Evolutionary conservation across 2,888 invertebrate genomes (phyloP), one percentile per base, ranked within the genome.

Genomic region (Adela reaumurella): DNA sequence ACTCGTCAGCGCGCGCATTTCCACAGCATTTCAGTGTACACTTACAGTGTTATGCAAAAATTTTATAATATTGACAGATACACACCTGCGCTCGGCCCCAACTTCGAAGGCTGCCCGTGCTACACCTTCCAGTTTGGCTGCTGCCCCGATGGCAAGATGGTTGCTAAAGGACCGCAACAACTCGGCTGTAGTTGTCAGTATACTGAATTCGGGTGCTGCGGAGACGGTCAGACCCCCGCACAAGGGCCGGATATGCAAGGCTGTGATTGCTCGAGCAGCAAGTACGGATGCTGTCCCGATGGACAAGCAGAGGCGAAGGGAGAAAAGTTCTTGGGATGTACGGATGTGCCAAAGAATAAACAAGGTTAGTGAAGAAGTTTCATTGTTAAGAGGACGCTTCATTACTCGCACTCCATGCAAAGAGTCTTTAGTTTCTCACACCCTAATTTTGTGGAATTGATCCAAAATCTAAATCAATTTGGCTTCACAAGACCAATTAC

Each of bases 71-170:
- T n/a, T n/a, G 24, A 24, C 55, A 80, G 80, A 52, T 68, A 87
- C 62, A 85, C 91, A 14, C 82, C 86, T 46, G 92, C 97, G 1
- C 65, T 72, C 24, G 96, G 95, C 10, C 84, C 89, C 0, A 84
- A 90, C 55, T 87, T 81, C 59, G 84, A 88, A 57, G 97, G 95
- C 11, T 97, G 97, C 62, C 81, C 83, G 0, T 94, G 94, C 62
- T 83, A 88, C 61, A 90, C 93, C 0, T 90, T 86, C 74, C 92
- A 94, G 63, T 94, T 92, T 63, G 94, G 95, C 2, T 96, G 96
- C 62, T 96, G 96, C 60, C 85, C 89, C 0, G 93, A 95, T 70
- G 94, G 94, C 0, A 69, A 87, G 51, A 87, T 87, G 0, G 67
- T 81, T 48, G 91, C 94, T 3, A 84, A 83, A 62, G 95, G 96